Evolutionary conservation across 2,888 invertebrate genomes (phyloP), one percentile per base, ranked within the genome.

Genomic region (Drosophila bunnanda): DNA sequence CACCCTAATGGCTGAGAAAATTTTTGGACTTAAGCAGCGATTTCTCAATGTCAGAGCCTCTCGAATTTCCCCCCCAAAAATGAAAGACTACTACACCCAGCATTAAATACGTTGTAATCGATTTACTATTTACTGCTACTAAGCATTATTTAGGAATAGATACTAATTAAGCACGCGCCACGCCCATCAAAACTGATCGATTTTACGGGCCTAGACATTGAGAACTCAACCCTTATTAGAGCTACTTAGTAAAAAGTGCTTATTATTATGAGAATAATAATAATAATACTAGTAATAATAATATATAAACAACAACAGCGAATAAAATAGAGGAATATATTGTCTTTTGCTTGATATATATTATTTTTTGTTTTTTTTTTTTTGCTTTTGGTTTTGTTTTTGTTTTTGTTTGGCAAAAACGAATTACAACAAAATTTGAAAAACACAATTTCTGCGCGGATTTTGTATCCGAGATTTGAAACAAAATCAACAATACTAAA

Each of bases 351-450:
- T 66, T 67, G 48, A 61, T 59, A 64, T 64, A 61, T 59, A 64
- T 64, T 55, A 62, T 20, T 61, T 15, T 5, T 36, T 43, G 22
- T 9, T 25, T 25, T 36, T 43, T 30, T 9, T 5, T 58, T n/a
- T 41, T 55, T 4, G 44, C 68, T n/a, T 25, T 25, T 25, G 25
- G 15, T 36, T 43, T 30, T 9, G 9, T 58, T n/a, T 41, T 55
- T 4, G 44, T 43, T 66, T 53, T 39, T 44, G 28, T 48, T 38
- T 62, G 30, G 54, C 68, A 79, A 83, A 81, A 88, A 89, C 88
- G 86, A 89, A 89, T 89, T 90, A 90, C 90, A 90, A 90, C 90
- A 90, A 91, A 90, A 90, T 90, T 90, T 90, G 90, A 90, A 90
- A 90, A 90, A 90, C 90, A 91, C 90, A 91, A 88, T 86, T 82